Evolutionary conservation across 2,888 invertebrate genomes (phyloP), one percentile per base, ranked within the genome.

Genomic region (Ophonus ardosiacus): DNA sequence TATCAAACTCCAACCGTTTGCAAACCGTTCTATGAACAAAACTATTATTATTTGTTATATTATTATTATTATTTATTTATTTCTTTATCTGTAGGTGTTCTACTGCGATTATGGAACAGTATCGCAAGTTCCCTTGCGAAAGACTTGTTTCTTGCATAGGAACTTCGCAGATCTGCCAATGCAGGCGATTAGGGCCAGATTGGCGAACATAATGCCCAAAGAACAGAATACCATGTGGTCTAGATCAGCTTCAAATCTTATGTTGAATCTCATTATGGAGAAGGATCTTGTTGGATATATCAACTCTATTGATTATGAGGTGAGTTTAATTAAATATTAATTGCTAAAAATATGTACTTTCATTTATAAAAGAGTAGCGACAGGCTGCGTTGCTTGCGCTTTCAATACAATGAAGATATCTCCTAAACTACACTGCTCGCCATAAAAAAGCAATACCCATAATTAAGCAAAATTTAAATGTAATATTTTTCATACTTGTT

Each of bases 91-190:
- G 84, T 88, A 93, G 93, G 92, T 93, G 88, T 92, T 92, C 57
- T 93, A 92, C 90, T 90, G 93, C 87, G 94, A 94, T 91, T 93
- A 93, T 90, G 94, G 93, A 88, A 93, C 93, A 65, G 92, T 93
- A 89, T 91, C 91, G 86, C 88, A 88, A 84, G 91, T 90, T 87
- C 89, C 92, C 85, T 85, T 84, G 2, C 87, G 87, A 6, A 88
- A 88, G 1, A 85, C 90, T 24, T 90, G 89, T 86, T 91, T 89
- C 85, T 91, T 93, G 88, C 91, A 87, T 87, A 90, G 90, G 43
- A 87, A 88, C 68, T 93, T 92, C 90, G 89, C 89, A 4, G 40
- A 86, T 86, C 90, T 93, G 88, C 92, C 92, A 57, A 92, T 91
- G 89, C 93, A 93, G 91, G 93, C 92, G 0, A 86, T 92, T 86